These are phyloP conservation scores for Caenorhabditis afra DNA, from an alignment of 2,888 invertebrate genomes.

Conservation along the genomic window DNA sequence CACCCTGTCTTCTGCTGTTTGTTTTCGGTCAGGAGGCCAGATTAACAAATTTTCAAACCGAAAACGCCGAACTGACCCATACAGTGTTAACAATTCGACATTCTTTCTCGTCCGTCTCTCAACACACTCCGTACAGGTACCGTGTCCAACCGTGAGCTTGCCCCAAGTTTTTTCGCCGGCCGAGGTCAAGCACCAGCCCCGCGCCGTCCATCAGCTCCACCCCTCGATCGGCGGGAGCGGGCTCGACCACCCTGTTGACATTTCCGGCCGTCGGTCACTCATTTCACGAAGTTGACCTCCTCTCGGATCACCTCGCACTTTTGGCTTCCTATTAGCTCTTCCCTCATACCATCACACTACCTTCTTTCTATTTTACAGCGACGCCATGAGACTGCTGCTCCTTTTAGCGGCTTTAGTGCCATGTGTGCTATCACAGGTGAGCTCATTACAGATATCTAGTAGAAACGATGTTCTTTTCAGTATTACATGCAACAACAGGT, in stretches of 20 bases:
- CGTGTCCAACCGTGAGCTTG: conserved; percentile 36
- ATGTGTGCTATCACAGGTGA: conserved; percentile 55
- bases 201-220: conserved; percentile 43
- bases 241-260: conserved; percentile 59
- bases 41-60: conserved; percentile 28
- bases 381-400: conserved; percentile 59
- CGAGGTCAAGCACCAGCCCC: conserved; percentile 52
- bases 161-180: conserved; percentile 24
- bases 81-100: conserved; percentile 40
- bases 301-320: conserved; percentile 45
- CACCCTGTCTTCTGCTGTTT: background rate
- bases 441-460: background rate
- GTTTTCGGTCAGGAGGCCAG: conserved; percentile 6
- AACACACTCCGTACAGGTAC: conserved; percentile 41
- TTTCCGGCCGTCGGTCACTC: conserved; percentile 62
- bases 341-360: background rate
- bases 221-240: conserved; percentile 7
- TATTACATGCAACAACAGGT: conserved; percentile 49
- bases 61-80: background rate
- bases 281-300: conserved; percentile 61
- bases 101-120: conserved; percentile 6
- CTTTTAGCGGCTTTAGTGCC: conserved; percentile 57
- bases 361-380: conserved; percentile 27
- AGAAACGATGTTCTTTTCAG: conserved; percentile 17
- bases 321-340: conserved; percentile 25